Percentiles rank a stretch among this genome's conserved stretches.
Evolutionary conservation across 2,888 invertebrate species (phyloP).

Genomic region (Liodrosophila aerea): DNA sequence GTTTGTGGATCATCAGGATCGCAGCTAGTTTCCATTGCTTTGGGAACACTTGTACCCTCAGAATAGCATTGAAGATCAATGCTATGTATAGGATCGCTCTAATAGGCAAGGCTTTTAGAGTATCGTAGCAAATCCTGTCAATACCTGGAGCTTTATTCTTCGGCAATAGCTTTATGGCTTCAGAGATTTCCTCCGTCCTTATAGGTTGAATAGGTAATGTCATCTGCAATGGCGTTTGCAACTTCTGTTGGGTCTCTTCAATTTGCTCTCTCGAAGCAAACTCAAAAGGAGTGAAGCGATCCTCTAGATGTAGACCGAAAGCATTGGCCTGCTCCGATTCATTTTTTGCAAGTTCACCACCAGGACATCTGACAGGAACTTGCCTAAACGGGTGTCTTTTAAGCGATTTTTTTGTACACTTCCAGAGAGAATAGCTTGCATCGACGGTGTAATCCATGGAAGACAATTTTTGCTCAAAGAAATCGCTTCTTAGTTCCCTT

Average conservation of each 20-base stretch:
- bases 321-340: constrained; percentile 7
- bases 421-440: too few relatives aligned
- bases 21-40: not conserved
- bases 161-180: not conserved
- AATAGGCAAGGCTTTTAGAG: not conserved
- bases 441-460: constrained; percentile 16
- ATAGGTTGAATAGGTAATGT: too few relatives aligned
- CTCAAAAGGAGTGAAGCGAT: constrained; percentile 5
- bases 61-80: not conserved
- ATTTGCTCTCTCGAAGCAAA: constrained; percentile 7
- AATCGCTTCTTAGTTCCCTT: constrained; percentile 18
- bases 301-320: constrained; percentile 5
- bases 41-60: not conserved
- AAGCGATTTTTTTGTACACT: constrained; percentile 7
- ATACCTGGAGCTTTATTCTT: too few relatives aligned
- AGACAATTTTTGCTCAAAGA: constrained; percentile 22
- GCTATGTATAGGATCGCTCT: not conserved
- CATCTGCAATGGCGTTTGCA: too few relatives aligned
- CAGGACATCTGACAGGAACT: not conserved
- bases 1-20: too few relatives aligned
- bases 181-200: too few relatives aligned
- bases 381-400: not conserved
- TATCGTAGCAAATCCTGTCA: not conserved
- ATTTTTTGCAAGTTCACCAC: constrained; percentile 4
- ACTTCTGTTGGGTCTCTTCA: too few relatives aligned